Evolutionary conservation across 2,888 invertebrate genomes (phyloP).

Genomic region (Drosophila cognata): DNA sequence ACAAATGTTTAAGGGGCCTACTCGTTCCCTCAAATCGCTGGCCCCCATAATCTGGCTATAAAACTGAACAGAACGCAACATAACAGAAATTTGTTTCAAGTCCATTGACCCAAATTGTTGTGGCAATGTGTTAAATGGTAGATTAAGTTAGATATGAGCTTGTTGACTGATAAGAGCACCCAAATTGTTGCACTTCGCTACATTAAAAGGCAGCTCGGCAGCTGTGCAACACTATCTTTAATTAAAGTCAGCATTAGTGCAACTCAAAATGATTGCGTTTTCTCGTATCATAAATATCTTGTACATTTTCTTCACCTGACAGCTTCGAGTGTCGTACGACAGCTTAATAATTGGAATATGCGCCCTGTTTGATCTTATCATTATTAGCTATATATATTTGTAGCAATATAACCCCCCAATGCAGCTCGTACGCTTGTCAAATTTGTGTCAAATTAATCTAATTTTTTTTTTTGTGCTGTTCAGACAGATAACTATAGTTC

Average conservation of each 20-base stretch:
- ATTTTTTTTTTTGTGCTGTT: conserved; percentile 1
- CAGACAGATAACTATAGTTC: conserved; percentile 21
- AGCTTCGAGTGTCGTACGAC: conserved; percentile 67
- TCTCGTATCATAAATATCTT: conserved; percentile 46
- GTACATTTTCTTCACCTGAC: conserved; percentile 50
- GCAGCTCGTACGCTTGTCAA: conserved; percentile 63
- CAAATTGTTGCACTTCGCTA: conserved; percentile 34
- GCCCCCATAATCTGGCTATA: conserved; percentile 47
- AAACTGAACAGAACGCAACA: conserved; percentile 30
- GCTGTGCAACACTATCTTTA: conserved; percentile 38
- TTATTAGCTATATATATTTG: conserved; percentile 10
- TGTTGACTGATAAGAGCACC: conserved; percentile 60
- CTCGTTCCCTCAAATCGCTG: conserved; percentile 23
- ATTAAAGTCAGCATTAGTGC: conserved; percentile 35
- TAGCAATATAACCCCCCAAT: conserved; percentile 15
- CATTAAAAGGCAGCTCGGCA: conserved; percentile 14
- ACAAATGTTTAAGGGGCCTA: not conserved
- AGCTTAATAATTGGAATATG: conserved; percentile 69
- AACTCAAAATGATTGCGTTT: conserved; percentile 34
- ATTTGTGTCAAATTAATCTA: conserved; percentile 75
- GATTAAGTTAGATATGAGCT: conserved; percentile 51
- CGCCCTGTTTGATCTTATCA: conserved; percentile 53
- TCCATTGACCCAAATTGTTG: conserved; percentile 70
- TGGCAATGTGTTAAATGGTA: conserved; percentile 61
- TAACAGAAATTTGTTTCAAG: conserved; percentile 56